Evolutionary conservation across 1,140 invertebrate species (phyloP), one percentile per base, ranked within the genome.

Genomic region (Babylonia areolata): DNA sequence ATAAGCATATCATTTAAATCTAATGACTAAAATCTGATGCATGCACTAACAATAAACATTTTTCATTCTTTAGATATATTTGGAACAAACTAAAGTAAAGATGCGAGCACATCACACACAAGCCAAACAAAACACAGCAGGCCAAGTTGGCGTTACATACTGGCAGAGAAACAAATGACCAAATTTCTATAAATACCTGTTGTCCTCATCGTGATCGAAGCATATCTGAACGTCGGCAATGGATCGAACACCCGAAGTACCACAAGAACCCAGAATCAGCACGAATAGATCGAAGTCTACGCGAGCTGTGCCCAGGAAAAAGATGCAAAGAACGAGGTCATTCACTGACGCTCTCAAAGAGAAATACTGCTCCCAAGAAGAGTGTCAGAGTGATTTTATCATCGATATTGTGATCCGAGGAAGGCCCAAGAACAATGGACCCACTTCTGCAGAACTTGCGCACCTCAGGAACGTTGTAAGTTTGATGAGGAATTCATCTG

Each of bases 401-500:
- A 73, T 84, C 23, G 69, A 90, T 54, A 90, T 92, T 37, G 88
- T 89, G 6, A 86, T 91, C 51, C 83, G 86, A 54, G 88, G 89
- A 9, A 91, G 88, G 82, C 89, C 89, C 42, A 87, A 83, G 35
- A 90, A 83, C 31, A 90, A 88, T 40, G 89, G 86, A 31, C 85
- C 58, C 20, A 83, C 87, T 3, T 81, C 89, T 9, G 90, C 91
- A 12, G 91, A 92, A 69, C 85, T 92, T 35, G 90, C 86, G 0
- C 89, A 90, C 79, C 75, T 92, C 37, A 88, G 88, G 86, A 92
- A 90, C 83, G 90, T 92, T 80, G 91, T 92, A 87, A 87, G 91
- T 88, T 64, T 37, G 33, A 12, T 51, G 46, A 51, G 46, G 46
- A 51, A 51, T 12, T 12, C 46, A 17, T 17, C 9, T 51, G 1